Evolutionary conservation across 2,113 vertebrate genomes (phyloP).

Genomic region (Daubentonia madagascariensis): DNA sequence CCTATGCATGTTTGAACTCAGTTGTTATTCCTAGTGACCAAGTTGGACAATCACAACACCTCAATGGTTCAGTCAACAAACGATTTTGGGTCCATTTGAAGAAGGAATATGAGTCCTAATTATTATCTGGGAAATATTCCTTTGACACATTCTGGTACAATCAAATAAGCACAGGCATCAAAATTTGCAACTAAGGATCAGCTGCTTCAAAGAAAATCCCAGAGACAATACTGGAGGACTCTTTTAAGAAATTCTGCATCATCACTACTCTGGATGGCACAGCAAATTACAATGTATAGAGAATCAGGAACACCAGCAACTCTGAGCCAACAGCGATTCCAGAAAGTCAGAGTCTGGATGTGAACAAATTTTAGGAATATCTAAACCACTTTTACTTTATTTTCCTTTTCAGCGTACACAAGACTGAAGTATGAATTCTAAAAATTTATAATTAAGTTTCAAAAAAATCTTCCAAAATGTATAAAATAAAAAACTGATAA

Average conservation of each 20-base stretch:
- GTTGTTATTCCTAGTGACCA: not conserved
- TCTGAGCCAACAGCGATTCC: not conserved
- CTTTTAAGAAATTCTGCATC: not conserved
- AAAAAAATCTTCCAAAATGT: not conserved
- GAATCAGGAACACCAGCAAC: not conserved
- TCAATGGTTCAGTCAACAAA: conserved; percentile 18
- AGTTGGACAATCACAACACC: not conserved
- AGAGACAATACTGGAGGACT: not conserved
- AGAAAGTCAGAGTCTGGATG: not conserved
- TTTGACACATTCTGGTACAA: not conserved
- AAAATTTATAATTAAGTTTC: not conserved
- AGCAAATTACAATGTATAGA: not conserved
- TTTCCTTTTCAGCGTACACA: not conserved
- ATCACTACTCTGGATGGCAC: not conserved
- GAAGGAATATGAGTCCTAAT: not conserved
- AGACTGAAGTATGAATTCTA: not conserved
- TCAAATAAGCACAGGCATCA: conserved; percentile 2
- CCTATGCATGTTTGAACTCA: not conserved
- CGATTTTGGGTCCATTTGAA: not conserved
- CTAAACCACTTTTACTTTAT: not conserved
- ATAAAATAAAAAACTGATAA: conserved; percentile 2
- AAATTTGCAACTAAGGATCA: not conserved
- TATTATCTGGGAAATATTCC: conserved; percentile 39
- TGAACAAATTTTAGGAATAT: not conserved
- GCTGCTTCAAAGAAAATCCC: not conserved